These are phyloP conservation scores for Drosophila gunungcola DNA, from an alignment of 1,140 invertebrate species.

Conservation along the genomic window DNA sequence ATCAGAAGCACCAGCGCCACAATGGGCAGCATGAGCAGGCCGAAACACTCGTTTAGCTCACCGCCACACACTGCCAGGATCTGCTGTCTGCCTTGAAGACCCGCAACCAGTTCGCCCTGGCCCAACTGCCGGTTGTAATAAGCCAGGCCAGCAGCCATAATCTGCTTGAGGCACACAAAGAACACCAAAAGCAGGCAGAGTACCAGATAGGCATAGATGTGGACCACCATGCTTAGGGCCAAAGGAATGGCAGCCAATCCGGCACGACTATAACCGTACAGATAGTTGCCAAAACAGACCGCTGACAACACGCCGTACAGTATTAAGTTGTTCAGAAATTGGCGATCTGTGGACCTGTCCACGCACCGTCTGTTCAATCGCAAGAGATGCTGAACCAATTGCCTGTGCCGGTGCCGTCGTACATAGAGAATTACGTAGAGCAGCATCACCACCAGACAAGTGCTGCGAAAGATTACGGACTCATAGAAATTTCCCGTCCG, in stretches of 20 bases:
- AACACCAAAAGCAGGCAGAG: constrained; percentile 57
- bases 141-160: constrained; percentile 40
- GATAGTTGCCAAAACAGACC: constrained; percentile 27
- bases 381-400: constrained; percentile 40
- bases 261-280: constrained; percentile 26
- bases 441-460: constrained; percentile 41
- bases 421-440: constrained; percentile 49
- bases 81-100: constrained; percentile 25
- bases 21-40: constrained; percentile 56
- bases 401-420: constrained; percentile 37
- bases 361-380: constrained; percentile 28
- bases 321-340: constrained; percentile 39
- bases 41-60: constrained; percentile 58
- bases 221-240: constrained; percentile 28
- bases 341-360: not conserved
- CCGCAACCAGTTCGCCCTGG: not conserved
- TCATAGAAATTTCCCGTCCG: constrained; percentile 65
- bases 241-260: constrained; percentile 1
- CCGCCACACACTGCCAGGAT: constrained; percentile 25
- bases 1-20: constrained; percentile 53
- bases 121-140: constrained; percentile 37
- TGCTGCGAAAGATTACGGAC: constrained; percentile 37
- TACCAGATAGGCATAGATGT: constrained; percentile 47
- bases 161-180: constrained; percentile 63
- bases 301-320: constrained; percentile 30